Base-by-base conservation (phyloP, 1,140 invertebrate species). In the Parasteatoda tepidariorum region DNA sequence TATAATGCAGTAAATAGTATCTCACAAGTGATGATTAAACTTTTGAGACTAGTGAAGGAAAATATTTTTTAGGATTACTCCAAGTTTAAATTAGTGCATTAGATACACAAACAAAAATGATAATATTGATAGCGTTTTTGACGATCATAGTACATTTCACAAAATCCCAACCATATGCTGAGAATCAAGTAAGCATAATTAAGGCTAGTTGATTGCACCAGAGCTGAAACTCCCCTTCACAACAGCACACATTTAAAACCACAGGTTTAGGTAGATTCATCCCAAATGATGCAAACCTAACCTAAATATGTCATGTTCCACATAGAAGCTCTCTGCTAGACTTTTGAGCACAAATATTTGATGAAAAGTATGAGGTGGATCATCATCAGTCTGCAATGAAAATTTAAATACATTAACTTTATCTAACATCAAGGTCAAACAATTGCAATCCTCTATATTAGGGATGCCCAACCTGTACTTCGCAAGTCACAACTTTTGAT, bases 341-440 rank as follows among this genome's bases (percentile, higher is more conserved):
- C 94, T 94, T 91, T 95, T 96, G 90, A 97, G 90, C 84, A 97
- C 93, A 93, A 97, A 97, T 86, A 93, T 94, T 92, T 97, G 95
- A 88, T 93, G 93, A 91, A 96, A 97, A 86, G 94, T 94, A 90
- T 96, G 95, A 85, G 95, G 95, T 87, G 93, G 94, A 92, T 97
- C 95, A 87, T 96, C 95, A 90, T 97, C 95, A 87, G 95, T 96
- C 95, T 96, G 91, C 26, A 93, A 94, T 85, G 75, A 87, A 84
- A 84, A 84, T 61, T 55, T 78, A 54, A 28, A n/a, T 6, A 33
- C n/a, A n/a, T n/a, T n/a, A n/a, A n/a, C n/a, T n/a, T n/a, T n/a
- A n/a, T n/a, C n/a, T n/a, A n/a, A n/a, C n/a, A n/a, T n/a, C n/a
- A n/a, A n/a, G n/a, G n/a, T n/a, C n/a, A n/a, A n/a, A n/a, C n/a